Conservation (phyloP, 2,113 vertebrate genomes). For the Orycteropus afer region DNA sequence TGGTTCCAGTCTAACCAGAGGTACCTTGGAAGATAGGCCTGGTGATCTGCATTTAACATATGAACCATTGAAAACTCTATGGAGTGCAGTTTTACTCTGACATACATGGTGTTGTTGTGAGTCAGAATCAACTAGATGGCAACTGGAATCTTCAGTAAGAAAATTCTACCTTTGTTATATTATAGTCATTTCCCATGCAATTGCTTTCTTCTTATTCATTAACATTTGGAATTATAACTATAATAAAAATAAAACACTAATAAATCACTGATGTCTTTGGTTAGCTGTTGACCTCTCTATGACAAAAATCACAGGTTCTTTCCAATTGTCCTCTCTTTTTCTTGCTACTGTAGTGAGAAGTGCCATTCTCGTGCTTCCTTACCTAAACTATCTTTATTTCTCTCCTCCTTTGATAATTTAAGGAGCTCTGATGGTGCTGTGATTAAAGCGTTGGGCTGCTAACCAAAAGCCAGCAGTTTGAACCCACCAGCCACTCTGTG, state of each 20-base stretch:
- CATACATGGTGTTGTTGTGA: background rate
- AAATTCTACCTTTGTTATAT: background rate
- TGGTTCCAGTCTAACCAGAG: background rate
- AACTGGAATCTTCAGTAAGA: background rate
- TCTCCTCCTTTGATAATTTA: conserved; percentile 6
- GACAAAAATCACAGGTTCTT: background rate
- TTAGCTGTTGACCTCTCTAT: background rate
- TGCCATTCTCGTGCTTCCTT: background rate
- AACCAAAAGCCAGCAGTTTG: too few relatives aligned
- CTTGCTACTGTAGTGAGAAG: background rate
- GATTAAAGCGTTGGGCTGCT: too few relatives aligned
- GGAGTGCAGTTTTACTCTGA: background rate
- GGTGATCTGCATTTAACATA: background rate
- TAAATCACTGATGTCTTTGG: background rate
- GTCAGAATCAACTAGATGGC: background rate
- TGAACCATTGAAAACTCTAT: background rate
- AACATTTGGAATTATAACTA: background rate
- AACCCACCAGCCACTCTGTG: too few relatives aligned
- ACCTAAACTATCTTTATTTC: background rate
- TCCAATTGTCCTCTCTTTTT: background rate
- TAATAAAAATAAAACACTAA: background rate
- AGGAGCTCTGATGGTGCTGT: too few relatives aligned
- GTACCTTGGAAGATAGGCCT: background rate
- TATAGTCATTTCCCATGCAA: background rate
- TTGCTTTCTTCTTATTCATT: background rate